These are phyloP conservation scores for Porites divaricata DNA, from an alignment of 92 coral and sea anemone species.

Conservation along the genomic window DNA sequence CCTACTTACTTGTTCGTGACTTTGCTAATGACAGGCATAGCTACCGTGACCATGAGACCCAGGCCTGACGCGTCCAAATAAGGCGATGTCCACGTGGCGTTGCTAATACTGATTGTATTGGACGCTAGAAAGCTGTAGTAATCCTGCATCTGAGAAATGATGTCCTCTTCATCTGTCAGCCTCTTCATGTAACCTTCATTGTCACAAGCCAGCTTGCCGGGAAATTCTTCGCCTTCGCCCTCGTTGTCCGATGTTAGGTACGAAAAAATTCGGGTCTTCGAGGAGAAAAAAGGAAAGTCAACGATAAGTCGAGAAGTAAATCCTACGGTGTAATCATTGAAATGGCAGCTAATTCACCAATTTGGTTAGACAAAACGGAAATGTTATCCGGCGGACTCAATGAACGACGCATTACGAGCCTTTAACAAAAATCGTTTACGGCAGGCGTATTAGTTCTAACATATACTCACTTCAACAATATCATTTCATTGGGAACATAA, in stretches of 20 bases:
- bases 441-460: too few species aligned
- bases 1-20: constrained; percentile 84
- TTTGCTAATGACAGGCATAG: constrained; percentile 92
- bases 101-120: constrained; percentile 89
- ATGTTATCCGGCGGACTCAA: too few species aligned
- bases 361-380: too few species aligned
- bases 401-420: too few species aligned
- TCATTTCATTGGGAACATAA: too few species aligned
- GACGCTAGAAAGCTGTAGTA: constrained; percentile 97
- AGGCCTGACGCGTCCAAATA: constrained; percentile 96
- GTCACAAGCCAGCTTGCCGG: constrained; percentile 96
- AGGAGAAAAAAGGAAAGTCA: background rate
- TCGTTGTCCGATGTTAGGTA: constrained; percentile 80
- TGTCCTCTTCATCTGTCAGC: constrained; percentile 82
- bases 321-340: too few species aligned
- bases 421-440: too few species aligned
- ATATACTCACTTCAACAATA: too few species aligned
- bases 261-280: constrained; percentile 92
- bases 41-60: constrained; percentile 98
- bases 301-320: too few species aligned
- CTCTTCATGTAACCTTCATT: constrained; percentile 97
- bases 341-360: too few species aligned
- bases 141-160: constrained; percentile 98
- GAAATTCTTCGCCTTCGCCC: constrained; percentile 93
- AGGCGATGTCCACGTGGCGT: constrained; percentile 97